Base-by-base conservation (phyloP, 2,113 vertebrate species). In the Suncus etruscus region DNA sequence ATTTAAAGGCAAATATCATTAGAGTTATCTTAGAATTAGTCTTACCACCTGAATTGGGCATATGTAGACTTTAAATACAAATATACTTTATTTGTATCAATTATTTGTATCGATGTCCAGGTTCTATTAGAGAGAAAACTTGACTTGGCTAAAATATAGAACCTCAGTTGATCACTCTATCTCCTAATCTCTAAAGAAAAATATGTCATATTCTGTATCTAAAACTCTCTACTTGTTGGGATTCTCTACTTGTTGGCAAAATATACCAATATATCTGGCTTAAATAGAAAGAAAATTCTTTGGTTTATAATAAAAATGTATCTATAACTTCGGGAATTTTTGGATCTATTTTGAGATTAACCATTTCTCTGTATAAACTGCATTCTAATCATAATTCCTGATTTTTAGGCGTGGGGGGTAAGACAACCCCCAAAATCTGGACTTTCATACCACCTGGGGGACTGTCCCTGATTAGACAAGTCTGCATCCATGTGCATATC, bases 121-220 rank as follows among this genome's bases (percentile, higher is more conserved):
- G 32, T 24, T 68, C 86, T 70, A 31, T 32, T 51, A 77, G 74
- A 45, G 27, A 50, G 6, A 83, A 39, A 85, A 61, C 20, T 12
- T 7, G 29, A 39, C n/a, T 87, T 65, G 16, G 32, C 50, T 84
- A 16, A 31, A 89, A 50, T 63, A 8, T 68, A 68, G 50, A 66
- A 32, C 90, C 27, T 74, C 50, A 45, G 31, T 81, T 89, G 24
- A 73, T 83, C 92, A 83, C 68, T 91, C 8, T 80, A 22, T 25
- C 39, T 69, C 92, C 27, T 87, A 27, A 18, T 86, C 31, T 90
- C 66, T 87, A 76, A 78, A 69, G 70, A 85, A 4, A 78, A 50
- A 58, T 8, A 12, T 72, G 75, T 76, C 69, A 66, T 63, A 3
- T 51, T 94, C n/a, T 79, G 2, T 54, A 66, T 65, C 32, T 93